A percentile compares a stretch with the other conserved stretches of the same genome.
phyloP scores from a whole-genome alignment of 2,113 vertebrate species.

The Archocentrus centrarchus region DNA sequence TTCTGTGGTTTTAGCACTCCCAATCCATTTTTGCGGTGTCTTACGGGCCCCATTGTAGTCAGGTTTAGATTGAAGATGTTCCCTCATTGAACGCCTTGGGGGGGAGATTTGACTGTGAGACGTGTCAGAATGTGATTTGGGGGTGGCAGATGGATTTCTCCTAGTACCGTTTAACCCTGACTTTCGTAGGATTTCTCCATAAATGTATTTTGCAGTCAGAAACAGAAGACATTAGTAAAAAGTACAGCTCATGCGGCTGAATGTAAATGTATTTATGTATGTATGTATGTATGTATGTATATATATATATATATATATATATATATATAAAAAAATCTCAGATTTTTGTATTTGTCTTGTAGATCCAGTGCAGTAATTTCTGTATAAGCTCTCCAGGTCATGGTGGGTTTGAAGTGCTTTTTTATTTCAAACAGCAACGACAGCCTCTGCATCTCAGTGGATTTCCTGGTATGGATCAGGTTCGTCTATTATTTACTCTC shows the following conservation, averaged over 20 bases:
- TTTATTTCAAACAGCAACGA: slow-evolving; percentile 57
- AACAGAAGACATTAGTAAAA: slow-evolving; percentile 61
- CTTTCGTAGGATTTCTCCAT: slow-evolving; percentile 67
- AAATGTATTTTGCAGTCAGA: slow-evolving; percentile 57
- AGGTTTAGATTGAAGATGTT: slow-evolving; percentile 80
- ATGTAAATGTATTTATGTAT: slow-evolving; percentile 8
- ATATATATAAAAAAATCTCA: neutral
- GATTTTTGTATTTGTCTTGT: slow-evolving; percentile 19
- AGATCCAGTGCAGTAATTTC: slow-evolving; percentile 30
- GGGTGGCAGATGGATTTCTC: slow-evolving; percentile 77
- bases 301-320: no score
- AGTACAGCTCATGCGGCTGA: slow-evolving; percentile 60
- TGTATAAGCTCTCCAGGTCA: slow-evolving; percentile 39
- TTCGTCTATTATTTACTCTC: slow-evolving; percentile 71
- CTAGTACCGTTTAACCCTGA: slow-evolving; percentile 65
- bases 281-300: no score
- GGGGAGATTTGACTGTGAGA: slow-evolving; percentile 81
- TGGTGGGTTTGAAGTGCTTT: slow-evolving; percentile 50
- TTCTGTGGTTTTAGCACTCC: slow-evolving; percentile 79
- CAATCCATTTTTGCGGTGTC: slow-evolving; percentile 81
- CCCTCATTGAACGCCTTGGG: slow-evolving; percentile 78
- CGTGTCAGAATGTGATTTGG: slow-evolving; percentile 79
- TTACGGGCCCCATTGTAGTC: slow-evolving; percentile 79
- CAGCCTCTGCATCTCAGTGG: slow-evolving; percentile 73
- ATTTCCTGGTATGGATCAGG: slow-evolving; percentile 66